phyloP scores from a whole-genome alignment of 2,888 invertebrate species.

The Heliconius ethilla region DNA sequence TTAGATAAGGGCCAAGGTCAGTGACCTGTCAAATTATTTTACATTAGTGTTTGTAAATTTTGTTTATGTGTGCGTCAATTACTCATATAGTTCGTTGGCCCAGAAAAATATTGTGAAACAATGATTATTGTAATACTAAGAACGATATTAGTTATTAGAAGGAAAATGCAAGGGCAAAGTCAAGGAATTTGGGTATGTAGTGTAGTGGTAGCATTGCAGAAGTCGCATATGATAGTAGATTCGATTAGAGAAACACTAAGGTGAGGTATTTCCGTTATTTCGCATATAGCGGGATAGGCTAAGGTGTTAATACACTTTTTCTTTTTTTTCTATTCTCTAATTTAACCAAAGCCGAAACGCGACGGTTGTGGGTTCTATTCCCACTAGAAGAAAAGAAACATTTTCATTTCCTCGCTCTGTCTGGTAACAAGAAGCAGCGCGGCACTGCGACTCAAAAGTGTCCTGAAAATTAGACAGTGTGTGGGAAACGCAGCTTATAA shows the following conservation, averaged over 20 bases:
- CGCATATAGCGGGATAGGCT: neutral
- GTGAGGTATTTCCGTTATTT: neutral
- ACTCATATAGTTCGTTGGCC: conserved; percentile 41
- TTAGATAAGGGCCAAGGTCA: conserved; percentile 41
- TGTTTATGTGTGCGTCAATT: conserved; percentile 35
- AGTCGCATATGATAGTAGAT: neutral
- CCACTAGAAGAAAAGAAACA: neutral
- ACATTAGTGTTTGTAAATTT: neutral
- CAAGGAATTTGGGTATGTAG: neutral
- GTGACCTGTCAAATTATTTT: conserved; percentile 30
- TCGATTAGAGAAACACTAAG: neutral
- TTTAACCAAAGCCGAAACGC: too few relatives aligned
- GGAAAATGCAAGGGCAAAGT: conserved; percentile 26
- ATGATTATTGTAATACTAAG: conserved; percentile 28
- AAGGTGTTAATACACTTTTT: too few relatives aligned
- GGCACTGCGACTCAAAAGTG: neutral
- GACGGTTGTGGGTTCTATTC: too few relatives aligned
- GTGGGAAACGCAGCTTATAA: too few relatives aligned
- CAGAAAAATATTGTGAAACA: conserved; percentile 44
- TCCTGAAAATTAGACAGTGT: neutral
- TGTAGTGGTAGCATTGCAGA: neutral
- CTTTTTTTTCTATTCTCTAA: too few relatives aligned
- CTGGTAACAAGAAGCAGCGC: neutral
- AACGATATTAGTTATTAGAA: conserved; percentile 18
- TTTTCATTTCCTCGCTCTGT: neutral